phyloP scores from a whole-genome alignment of 2,888 invertebrate genomes.

The Hylaea fasciaria region DNA sequence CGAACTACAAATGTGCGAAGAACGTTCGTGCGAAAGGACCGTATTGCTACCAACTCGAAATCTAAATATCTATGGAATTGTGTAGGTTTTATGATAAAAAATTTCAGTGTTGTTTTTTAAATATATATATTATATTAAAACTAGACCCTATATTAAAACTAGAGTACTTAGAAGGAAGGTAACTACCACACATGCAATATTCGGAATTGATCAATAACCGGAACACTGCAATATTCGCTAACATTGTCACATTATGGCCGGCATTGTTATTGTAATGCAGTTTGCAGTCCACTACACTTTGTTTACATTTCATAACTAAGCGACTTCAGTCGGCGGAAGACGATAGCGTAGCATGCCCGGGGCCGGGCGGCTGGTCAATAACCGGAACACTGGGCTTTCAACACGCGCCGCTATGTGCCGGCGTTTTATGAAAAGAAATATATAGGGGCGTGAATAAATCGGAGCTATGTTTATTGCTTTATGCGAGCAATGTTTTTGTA shows the following conservation, averaged over 20 bases:
- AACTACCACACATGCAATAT: not conserved
- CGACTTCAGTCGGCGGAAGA: slow-evolving; percentile 31
- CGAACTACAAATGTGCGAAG: too few relatives aligned
- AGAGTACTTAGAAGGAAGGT: too few relatives aligned
- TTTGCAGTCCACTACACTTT: slow-evolving; percentile 6
- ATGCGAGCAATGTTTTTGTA: too few relatives aligned
- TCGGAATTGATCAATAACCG: not conserved
- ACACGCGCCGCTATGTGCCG: slow-evolving; percentile 16
- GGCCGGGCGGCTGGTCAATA: slow-evolving; percentile 49
- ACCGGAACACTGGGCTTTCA: slow-evolving; percentile 49
- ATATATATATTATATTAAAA: too few relatives aligned
- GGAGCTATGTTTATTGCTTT: too few relatives aligned
- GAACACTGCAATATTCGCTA: not conserved
- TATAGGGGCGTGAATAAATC: not conserved
- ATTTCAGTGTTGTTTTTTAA: too few relatives aligned
- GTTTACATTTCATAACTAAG: slow-evolving; percentile 24
- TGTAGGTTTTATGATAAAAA: too few relatives aligned
- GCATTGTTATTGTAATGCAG: not conserved
- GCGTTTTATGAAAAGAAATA: slow-evolving; percentile 2
- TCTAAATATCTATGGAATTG: too few relatives aligned
- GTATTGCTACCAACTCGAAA: too few relatives aligned
- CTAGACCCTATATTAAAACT: too few relatives aligned
- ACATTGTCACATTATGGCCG: not conserved
- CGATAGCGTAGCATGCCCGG: slow-evolving; percentile 44
- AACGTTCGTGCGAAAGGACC: too few relatives aligned